Conservation (phyloP, 2,888 invertebrate species). For the Lepas anatifera region DNA sequence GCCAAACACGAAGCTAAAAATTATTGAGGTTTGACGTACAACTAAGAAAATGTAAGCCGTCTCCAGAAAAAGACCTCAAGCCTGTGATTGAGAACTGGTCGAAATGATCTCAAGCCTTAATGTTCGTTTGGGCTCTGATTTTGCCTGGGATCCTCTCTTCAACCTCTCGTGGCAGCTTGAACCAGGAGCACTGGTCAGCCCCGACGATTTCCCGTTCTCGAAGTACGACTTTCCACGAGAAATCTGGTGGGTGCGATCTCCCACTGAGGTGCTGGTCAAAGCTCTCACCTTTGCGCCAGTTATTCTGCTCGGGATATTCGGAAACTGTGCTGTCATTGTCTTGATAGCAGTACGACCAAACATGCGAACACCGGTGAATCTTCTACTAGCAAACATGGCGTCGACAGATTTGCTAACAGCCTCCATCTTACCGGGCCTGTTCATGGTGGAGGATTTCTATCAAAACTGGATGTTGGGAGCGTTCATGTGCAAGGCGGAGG, state of each 20-base stretch:
- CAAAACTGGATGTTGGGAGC: neutral
- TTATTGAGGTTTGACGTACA: too few species aligned
- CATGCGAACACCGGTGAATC: neutral
- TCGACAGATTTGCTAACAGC: neutral
- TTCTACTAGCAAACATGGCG: neutral
- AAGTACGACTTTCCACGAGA: neutral
- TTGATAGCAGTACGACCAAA: neutral
- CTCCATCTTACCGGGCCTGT: neutral
- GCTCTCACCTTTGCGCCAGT: neutral
- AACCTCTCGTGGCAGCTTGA: too few species aligned
- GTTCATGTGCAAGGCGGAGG: neutral
- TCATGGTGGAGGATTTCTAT: neutral
- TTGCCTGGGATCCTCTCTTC: too few species aligned
- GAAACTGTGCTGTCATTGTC: neutral
- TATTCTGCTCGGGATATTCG: neutral
- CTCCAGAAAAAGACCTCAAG: too few species aligned
- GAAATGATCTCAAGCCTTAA: too few species aligned
- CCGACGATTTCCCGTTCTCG: neutral
- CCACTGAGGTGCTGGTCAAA: neutral
- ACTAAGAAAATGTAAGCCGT: too few species aligned
- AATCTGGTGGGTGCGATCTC: neutral
- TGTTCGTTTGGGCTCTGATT: too few species aligned
- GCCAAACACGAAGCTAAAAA: too few species aligned
- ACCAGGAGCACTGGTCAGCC: too few species aligned
- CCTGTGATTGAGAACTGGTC: too few species aligned